Conservation (phyloP, 2,113 vertebrate species). For the Hylia prasina region DNA sequence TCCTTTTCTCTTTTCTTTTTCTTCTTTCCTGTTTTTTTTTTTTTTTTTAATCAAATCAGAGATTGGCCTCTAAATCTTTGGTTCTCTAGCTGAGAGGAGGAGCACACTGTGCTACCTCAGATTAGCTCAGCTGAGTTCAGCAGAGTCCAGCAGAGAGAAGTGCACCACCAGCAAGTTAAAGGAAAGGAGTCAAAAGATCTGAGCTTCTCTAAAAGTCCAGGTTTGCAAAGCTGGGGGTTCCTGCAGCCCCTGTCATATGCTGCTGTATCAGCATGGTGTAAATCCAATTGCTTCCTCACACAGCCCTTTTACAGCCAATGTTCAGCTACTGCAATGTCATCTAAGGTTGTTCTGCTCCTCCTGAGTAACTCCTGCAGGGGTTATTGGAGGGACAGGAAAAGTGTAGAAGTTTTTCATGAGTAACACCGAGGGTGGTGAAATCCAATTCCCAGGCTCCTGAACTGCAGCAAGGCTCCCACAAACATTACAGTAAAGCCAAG, state of each 20-base stretch:
- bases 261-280: neutral
- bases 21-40: neutral
- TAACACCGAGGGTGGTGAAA: neutral
- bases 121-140: neutral
- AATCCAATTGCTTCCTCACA: neutral
- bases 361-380: neutral
- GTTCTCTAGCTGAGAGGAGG: neutral
- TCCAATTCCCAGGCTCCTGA: neutral
- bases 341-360: neutral
- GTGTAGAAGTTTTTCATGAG: neutral
- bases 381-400: neutral
- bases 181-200: neutral
- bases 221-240: neutral
- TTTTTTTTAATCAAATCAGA: neutral
- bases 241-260: neutral
- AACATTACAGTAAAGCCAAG: neutral
- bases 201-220: neutral
- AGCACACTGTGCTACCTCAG: neutral
- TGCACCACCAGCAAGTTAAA: neutral
- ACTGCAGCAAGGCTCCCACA: neutral
- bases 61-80: neutral
- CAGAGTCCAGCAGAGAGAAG: neutral
- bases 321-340: neutral
- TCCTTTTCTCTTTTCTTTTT: neutral
- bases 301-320: neutral